Base-by-base conservation (phyloP, 2,797 vertebrate genomes). In the Diceros bicornis region DNA sequence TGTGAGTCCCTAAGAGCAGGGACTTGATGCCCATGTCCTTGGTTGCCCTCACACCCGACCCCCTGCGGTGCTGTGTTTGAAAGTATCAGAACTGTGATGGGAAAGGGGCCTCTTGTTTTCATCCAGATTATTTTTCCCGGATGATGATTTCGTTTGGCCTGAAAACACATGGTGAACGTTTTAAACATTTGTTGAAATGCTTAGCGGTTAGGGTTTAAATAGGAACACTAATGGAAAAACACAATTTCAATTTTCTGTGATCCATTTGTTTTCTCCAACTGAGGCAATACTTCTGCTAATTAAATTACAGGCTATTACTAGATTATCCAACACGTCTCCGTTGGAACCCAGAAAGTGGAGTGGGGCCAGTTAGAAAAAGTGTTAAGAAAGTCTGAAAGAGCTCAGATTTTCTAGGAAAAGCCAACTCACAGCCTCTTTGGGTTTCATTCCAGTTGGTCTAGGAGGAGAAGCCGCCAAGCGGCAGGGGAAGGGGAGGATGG, bases 181-280 rank as follows among this genome's bases (percentile, higher is more conserved):
- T 95, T n/a, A 79, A 91, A 84, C 88, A 59, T 85, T 78, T 88
- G 77, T 72, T 84, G 72, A 77, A 94, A 91, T 95, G 92, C 74
- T 97, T 94, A 94, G 72, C 2, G 16, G 84, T 57, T 90, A 72
- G 66, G 72, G 82, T 94, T 97, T 92, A 66, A 90, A 92, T 66
- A 74, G 94, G 93, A 86, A 68, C 44, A 0, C 94, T 92, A 77
- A 82, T 86, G 90, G 95, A 88, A 94, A 95, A 92, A 69, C 52
- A 61, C 37, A 55, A 32, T 74, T 94, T 88, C 84, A 18, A 1
- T 83, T 95, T 88, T 66, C 95, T 97, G 1, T 83, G 68, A 96
- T 69, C 92, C 93, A 34, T 94, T 94, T 95, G 88, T 92, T 96
- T 88, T 91, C 96, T 85, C 93, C 20, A 83, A 81, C 44, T 7